A percentile compares a stretch with the other conserved stretches of the same genome.
Evolutionary conservation across 2,113 vertebrate species (phyloP).

Genomic region (Oreochromis spilurus): DNA sequence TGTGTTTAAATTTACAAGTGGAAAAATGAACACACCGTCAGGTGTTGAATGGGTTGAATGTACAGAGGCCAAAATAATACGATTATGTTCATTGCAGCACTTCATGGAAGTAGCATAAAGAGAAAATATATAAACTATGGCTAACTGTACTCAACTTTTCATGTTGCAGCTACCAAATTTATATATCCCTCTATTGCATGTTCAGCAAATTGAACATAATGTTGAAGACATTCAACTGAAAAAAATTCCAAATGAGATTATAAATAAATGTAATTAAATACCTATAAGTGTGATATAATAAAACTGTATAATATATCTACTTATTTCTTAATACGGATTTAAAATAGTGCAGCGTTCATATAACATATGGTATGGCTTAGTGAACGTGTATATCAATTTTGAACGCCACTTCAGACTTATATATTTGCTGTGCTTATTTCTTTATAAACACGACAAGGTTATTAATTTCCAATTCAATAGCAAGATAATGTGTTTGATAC

Average conservation of each 20-base stretch:
- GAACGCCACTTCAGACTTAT: neutral
- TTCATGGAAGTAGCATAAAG: slow-evolving; percentile 58
- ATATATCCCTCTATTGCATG: slow-evolving; percentile 18
- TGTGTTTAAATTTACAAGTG: neutral
- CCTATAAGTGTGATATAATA: neutral
- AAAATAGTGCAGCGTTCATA: slow-evolving; percentile 14
- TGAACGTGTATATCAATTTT: neutral
- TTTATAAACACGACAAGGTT: neutral
- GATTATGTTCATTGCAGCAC: slow-evolving; percentile 23
- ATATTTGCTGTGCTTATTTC: neutral
- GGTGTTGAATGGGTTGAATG: neutral
- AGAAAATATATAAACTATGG: slow-evolving; percentile 26
- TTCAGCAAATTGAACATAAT: neutral
- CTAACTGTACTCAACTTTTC: neutral
- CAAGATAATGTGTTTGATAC: neutral
- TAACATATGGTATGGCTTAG: slow-evolving; percentile 18
- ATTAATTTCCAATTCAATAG: neutral
- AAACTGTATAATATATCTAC: neutral
- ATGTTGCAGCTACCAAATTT: slow-evolving; percentile 6
- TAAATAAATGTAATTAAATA: neutral
- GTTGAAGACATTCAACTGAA: neutral
- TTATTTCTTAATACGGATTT: neutral
- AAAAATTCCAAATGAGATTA: neutral
- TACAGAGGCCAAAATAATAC: neutral
- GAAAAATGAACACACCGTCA: neutral